Evolutionary conservation across 2,113 vertebrate genomes (phyloP), one percentile per base, ranked within the genome.

Genomic region (Platycercus adscitus): DNA sequence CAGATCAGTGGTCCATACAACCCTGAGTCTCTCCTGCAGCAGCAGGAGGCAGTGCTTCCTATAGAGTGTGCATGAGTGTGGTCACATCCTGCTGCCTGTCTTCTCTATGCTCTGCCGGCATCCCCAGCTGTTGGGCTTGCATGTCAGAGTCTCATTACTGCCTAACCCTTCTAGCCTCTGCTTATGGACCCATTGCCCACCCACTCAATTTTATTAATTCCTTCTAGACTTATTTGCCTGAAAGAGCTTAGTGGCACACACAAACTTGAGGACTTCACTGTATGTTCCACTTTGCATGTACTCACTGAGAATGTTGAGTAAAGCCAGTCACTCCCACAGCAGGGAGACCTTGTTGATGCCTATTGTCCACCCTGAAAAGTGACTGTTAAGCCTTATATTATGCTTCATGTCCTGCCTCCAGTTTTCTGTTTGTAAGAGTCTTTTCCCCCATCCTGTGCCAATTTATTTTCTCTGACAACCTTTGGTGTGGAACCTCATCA

Each of bases 11-110:
- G 9, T 73, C 41, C 11, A 2, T 24, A 6, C 47, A 55, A 43
- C 31, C 60, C 24, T 0, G 21, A 61, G 33, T n/a, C 21, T 37
- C 43, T 29, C 61, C 43, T 35, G 1, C 47, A 37, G 37, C 10
- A 65, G 60, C 43, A 78, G 47, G 33, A 72, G 46, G 29, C 44
- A 23, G 56, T 18, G 70, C 56, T 63, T 10, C 37, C 61, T 26
- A 4, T 39, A 46, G 61, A 28, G 28, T n/a, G 50, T 43, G 4
- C 35, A 9, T 41, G 53, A 69, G 16, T 55, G n/a, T 69, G 39
- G 43, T 43, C 33, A 21, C 1, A 1, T 43, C 49, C 47, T 52
- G 41, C 1, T 0, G n/a, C n/a, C 29, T 0, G 0, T 52, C 55
- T 70, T 50, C 44, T 56, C 26, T 77, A 31, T 60, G 3, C 14